Conservation (phyloP, 2,888 invertebrate species). For the Nipponacmea schrenckii region DNA sequence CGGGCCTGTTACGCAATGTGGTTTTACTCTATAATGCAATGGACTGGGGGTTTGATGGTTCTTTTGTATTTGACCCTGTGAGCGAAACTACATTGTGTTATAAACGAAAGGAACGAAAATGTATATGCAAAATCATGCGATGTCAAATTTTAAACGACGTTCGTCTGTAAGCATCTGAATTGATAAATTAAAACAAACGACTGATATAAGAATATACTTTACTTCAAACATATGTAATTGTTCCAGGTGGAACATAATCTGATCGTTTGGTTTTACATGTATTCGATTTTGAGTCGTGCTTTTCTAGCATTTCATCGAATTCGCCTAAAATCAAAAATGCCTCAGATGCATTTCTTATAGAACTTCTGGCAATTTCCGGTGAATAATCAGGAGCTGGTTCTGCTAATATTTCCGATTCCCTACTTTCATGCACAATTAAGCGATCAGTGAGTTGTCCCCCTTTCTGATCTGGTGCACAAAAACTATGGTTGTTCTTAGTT, state of each 20-base stretch:
- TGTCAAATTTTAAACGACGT: too few relatives aligned
- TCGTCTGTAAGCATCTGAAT: too few relatives aligned
- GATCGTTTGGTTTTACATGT: neutral
- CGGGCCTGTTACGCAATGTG: too few relatives aligned
- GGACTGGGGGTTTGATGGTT: too few relatives aligned
- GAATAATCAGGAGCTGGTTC: slow-evolving; percentile 24
- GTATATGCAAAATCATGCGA: too few relatives aligned
- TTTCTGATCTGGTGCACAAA: neutral
- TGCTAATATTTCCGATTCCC: neutral
- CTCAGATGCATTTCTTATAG: slow-evolving; percentile 20
- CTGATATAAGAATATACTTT: too few relatives aligned
- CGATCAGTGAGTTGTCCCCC: neutral
- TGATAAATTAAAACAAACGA: too few relatives aligned
- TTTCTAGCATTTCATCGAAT: slow-evolving; percentile 26
- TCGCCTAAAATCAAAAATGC: slow-evolving; percentile 22
- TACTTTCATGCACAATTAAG: neutral
- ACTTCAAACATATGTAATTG: neutral
- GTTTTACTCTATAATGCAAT: too few relatives aligned
- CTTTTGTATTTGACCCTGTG: too few relatives aligned
- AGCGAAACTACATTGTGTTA: too few relatives aligned
- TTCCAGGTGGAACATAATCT: neutral
- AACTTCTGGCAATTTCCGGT: slow-evolving; percentile 3
- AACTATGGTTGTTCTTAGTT: neutral
- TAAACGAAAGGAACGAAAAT: too few relatives aligned
- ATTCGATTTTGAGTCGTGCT: slow-evolving; percentile 12